These are phyloP conservation scores for Cygnus olor DNA, from an alignment of 2,797 vertebrate species.

Conservation along the genomic window DNA sequence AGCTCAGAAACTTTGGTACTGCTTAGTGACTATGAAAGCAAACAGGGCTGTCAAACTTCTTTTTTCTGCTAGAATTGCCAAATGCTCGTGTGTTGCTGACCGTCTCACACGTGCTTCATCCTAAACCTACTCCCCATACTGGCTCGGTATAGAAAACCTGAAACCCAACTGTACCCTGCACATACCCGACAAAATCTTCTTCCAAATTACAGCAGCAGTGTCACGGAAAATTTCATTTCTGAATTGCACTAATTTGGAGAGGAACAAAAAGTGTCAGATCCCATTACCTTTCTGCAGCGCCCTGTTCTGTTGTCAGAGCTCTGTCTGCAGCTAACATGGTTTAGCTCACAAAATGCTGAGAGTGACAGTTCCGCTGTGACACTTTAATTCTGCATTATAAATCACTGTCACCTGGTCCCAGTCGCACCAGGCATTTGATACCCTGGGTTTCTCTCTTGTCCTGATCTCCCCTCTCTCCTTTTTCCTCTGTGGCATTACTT, in stretches of 20 bases:
- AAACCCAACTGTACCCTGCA: background rate
- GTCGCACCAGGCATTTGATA: background rate
- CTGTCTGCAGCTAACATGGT: background rate
- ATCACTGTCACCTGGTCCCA: slow-evolving; percentile 7
- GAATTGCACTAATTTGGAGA: background rate
- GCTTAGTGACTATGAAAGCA: background rate
- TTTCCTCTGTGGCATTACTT: background rate
- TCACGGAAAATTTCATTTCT: slow-evolving; percentile 1
- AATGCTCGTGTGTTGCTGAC: background rate
- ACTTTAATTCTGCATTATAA: slow-evolving; percentile 13
- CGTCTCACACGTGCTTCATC: background rate
- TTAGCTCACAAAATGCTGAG: background rate
- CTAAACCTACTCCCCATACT: background rate
- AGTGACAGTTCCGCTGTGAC: slow-evolving; percentile 7
- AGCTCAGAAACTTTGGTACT: background rate
- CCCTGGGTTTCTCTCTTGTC: background rate
- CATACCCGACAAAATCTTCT: background rate
- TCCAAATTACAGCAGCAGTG: background rate
- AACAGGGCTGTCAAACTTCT: background rate
- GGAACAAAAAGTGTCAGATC: slow-evolving; percentile 17
- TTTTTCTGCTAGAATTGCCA: background rate
- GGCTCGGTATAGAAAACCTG: background rate
- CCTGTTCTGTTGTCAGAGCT: background rate
- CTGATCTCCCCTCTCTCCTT: background rate
- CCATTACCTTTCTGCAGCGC: background rate